Base-by-base conservation (phyloP, 2,888 invertebrate species). In the Hypolimnas misippus region DNA sequence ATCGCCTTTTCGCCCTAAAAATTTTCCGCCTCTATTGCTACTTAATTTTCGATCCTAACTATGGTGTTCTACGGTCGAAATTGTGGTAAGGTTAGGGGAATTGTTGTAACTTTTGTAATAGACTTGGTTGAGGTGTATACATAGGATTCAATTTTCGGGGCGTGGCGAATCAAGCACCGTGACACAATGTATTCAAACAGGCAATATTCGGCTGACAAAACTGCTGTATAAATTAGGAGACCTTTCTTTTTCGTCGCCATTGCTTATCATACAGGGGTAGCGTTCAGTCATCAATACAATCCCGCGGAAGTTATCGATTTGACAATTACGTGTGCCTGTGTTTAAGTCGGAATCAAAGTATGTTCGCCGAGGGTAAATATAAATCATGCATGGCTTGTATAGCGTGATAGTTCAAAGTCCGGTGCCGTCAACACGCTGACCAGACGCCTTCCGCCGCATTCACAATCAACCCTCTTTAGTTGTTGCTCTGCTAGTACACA, bases 321-420 rank as follows among this genome's bases (percentile, higher is more conserved):
- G 74, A 80, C 78, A 74, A 81, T 86, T 83, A 81, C 87, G 79
- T 79, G 83, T 83, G 77, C 73, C 82, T 77, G 80, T 84, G 79
- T 81, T 84, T 83, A 83, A 88, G 83, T 83, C 88, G 85, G 87
- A 89, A 82, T 81, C 86, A 90, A 92, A 91, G 91, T 91, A 92
- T 90, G 91, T 92, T 90, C 89, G 87, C 83, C 82, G 90, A 84
- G 90, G 90, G 91, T 90, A 91, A 91, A 90, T 90, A 91, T 92
- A 89, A 91, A 91, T 87, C 83, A 92, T 91, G 89, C 91, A 91
- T 93, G 93, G 82, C 82, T 89, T 77, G 92, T 82, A 84, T 94
- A 93, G 93, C 93, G 94, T 92, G 93, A 93, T 92, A 93, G 92
- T 88, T 92, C 92, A 89, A 91, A 86, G 83, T 80, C 81, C 77